Evolutionary conservation across 1,140 invertebrate species (phyloP).

Genomic region (Drosophila jambulina): DNA sequence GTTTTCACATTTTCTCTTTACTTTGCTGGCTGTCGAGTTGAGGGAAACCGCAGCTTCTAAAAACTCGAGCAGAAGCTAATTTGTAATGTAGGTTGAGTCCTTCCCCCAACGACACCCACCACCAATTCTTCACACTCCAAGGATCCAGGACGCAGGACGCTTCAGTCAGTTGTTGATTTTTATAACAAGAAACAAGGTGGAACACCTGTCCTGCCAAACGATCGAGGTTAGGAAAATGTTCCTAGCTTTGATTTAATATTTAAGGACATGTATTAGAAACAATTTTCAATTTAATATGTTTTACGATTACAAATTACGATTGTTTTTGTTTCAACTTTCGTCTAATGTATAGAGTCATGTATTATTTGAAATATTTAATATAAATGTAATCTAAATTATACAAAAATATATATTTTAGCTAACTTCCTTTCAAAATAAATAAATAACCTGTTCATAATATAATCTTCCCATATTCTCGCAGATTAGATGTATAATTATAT

Average conservation of each 20-base stretch:
- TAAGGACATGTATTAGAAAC: not conserved
- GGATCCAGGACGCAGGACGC: slow-evolving; percentile 15
- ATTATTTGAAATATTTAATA: not conserved
- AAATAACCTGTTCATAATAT: not conserved
- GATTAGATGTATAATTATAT: too few relatives aligned
- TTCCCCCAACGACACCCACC: too few relatives aligned
- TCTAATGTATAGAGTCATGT: too few relatives aligned
- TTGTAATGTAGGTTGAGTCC: slow-evolving; percentile 9
- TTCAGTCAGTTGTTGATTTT: slow-evolving; percentile 35
- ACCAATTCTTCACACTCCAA: not conserved
- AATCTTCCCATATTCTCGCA: too few relatives aligned
- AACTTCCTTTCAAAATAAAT: too few relatives aligned
- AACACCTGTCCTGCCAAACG: slow-evolving; percentile 15
- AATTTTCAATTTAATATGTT: too few relatives aligned
- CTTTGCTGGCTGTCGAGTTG: slow-evolving; percentile 3
- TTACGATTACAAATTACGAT: too few relatives aligned
- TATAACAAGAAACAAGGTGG: slow-evolving; percentile 67
- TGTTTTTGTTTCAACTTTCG: too few relatives aligned
- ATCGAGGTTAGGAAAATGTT: not conserved
- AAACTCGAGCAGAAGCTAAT: slow-evolving; percentile 36
- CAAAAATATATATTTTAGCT: too few relatives aligned
- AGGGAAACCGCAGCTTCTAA: slow-evolving; percentile 19
- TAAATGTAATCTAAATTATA: too few relatives aligned
- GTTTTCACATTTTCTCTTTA: not conserved
- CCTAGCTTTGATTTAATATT: not conserved